Percentiles rank a stretch among this genome's conserved stretches.
Conservation (phyloP, 2,113 vertebrate species). For the Bombycilla garrulus region DNA sequence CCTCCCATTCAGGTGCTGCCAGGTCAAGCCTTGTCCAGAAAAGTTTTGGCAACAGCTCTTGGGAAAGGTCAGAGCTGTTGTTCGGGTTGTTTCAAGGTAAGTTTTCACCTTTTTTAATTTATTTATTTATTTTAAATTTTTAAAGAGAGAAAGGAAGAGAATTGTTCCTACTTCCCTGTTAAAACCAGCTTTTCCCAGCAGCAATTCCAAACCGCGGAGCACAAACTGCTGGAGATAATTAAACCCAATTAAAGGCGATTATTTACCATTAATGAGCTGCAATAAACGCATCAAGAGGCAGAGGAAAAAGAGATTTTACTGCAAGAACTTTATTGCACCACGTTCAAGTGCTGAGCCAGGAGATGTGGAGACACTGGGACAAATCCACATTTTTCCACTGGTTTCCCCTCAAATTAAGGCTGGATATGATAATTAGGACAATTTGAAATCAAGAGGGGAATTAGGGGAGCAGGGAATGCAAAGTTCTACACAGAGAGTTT, state of each 20-base stretch:
- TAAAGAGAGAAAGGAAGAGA: neutral
- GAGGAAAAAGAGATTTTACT: constrained; percentile 14
- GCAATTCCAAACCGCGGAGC: neutral
- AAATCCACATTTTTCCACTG: neutral
- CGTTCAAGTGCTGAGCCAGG: constrained; percentile 6
- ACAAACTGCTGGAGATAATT: neutral
- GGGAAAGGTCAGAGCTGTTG: neutral
- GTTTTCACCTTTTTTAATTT: accelerated
- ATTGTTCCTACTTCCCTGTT: neutral
- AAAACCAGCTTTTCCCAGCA: neutral
- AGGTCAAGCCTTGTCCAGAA: neutral
- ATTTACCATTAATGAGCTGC: neutral
- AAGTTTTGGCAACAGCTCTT: neutral
- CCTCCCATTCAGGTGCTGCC: neutral
- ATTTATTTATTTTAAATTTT: neutral
- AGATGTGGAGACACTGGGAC: neutral
- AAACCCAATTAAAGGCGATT: neutral
- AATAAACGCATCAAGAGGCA: constrained; percentile 38
- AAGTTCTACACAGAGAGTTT: constrained; percentile 25
- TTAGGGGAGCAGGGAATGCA: neutral
- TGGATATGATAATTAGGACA: neutral
- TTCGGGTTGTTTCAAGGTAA: neutral
- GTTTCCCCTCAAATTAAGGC: neutral
- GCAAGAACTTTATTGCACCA: constrained; percentile 42
- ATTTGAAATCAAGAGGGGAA: neutral